phyloP scores from a whole-genome alignment of 2,113 vertebrate species.

The Glareola pratincola region DNA sequence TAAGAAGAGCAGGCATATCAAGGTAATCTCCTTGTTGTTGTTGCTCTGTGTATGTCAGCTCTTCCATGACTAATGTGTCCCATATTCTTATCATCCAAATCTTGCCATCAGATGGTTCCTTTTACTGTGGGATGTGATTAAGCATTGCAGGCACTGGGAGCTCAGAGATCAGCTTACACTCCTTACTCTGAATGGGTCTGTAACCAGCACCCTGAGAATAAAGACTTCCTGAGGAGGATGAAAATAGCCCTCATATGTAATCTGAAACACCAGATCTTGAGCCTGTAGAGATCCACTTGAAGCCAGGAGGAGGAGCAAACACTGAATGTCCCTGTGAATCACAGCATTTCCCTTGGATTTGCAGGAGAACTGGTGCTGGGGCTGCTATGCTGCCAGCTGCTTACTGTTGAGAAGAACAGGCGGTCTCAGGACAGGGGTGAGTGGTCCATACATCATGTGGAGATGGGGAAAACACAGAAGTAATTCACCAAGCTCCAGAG shows the following conservation, averaged over 20 bases:
- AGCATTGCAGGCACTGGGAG: neutral
- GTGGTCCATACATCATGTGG: neutral
- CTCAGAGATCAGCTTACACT: conserved; percentile 16
- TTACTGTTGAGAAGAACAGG: neutral
- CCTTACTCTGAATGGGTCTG: neutral
- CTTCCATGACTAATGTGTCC: conserved; percentile 58
- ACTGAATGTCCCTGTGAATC: neutral
- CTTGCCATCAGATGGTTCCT: conserved; percentile 56
- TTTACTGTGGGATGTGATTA: conserved; percentile 44
- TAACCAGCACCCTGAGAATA: neutral
- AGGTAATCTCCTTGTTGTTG: conserved; percentile 5
- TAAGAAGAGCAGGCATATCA: neutral
- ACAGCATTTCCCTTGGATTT: neutral
- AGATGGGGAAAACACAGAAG: neutral
- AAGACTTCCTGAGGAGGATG: conserved; percentile 10
- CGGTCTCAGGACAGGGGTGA: neutral
- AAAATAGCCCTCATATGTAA: neutral
- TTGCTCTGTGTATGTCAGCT: conserved; percentile 10
- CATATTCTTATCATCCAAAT: conserved; percentile 50
- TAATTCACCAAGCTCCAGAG: neutral
- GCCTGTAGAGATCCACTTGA: neutral
- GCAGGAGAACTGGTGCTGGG: neutral
- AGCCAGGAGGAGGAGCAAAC: neutral
- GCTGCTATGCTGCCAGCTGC: neutral
- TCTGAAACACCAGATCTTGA: neutral